phyloP scores from a whole-genome alignment of 2,888 invertebrate genomes.

The Bombylius discolor region DNA sequence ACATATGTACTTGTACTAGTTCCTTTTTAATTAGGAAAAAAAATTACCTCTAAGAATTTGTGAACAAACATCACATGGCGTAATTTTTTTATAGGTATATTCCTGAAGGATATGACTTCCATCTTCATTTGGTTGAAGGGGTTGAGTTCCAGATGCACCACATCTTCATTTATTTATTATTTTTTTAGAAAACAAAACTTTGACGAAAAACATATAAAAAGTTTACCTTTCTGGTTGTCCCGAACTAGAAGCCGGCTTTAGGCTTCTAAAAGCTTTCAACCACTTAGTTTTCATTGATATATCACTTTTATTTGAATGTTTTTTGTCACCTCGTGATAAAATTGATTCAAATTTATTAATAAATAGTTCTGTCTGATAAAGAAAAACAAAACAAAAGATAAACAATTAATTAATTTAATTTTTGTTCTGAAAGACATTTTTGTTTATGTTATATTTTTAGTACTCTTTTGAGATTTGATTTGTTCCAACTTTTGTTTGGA shows the following conservation, averaged over 20 bases:
- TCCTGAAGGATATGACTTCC: slow-evolving; percentile 73
- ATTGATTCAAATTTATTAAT: slow-evolving; percentile 60
- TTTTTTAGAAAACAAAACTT: not conserved
- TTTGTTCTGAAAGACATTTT: too few species aligned
- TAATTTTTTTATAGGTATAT: slow-evolving; percentile 90
- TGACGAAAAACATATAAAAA: not conserved
- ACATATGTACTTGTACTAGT: too few species aligned
- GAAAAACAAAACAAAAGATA: slow-evolving; percentile 21
- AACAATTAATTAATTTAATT: too few species aligned
- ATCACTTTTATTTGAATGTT: slow-evolving; percentile 72
- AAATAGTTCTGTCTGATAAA: slow-evolving; percentile 67
- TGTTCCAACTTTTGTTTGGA: too few species aligned
- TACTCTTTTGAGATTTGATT: too few species aligned
- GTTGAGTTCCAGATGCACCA: slow-evolving; percentile 47
- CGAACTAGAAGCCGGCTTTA: slow-evolving; percentile 64
- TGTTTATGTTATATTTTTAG: too few species aligned
- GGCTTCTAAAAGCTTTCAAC: slow-evolving; percentile 91
- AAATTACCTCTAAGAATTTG: slow-evolving; percentile 74
- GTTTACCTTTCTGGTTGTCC: slow-evolving; percentile 46
- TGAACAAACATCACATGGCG: slow-evolving; percentile 86
- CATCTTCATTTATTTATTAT: slow-evolving; percentile 1
- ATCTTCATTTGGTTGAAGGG: slow-evolving; percentile 33
- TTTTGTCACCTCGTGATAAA: slow-evolving; percentile 55
- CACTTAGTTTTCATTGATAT: slow-evolving; percentile 94
- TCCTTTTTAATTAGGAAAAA: not conserved